phyloP scores from a whole-genome alignment of 2,113 vertebrate species.

The Archilochus colubris region DNA sequence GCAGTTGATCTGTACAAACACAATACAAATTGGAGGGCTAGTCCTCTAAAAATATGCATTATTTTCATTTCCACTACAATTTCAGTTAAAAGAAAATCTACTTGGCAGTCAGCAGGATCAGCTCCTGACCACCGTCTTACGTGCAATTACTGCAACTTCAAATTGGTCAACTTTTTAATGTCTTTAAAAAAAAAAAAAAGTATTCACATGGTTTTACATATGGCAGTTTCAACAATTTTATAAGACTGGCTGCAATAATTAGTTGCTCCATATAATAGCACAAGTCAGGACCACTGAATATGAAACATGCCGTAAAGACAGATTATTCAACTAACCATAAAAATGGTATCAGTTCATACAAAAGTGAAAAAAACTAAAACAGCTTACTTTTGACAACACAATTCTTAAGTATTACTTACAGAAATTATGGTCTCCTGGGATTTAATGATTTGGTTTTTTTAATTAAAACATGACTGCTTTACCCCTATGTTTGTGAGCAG shows the following conservation, averaged over 20 bases:
- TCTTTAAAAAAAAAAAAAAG: not conserved
- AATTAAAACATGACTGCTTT: not conserved
- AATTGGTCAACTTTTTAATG: not conserved
- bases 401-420: not conserved
- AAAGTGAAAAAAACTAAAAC: not conserved
- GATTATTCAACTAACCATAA: not conserved
- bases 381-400: not conserved
- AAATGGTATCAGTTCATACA: not conserved
- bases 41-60: not conserved
- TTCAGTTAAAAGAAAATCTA: not conserved
- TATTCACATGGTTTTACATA: not conserved
- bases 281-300: not conserved
- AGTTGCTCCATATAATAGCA: not conserved
- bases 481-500: not conserved
- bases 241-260: not conserved
- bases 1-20: not conserved
- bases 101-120: not conserved
- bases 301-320: not conserved
- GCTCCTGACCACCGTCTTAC: not conserved
- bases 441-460: not conserved
- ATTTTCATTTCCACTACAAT: not conserved
- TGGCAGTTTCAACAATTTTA: not conserved
- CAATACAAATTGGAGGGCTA: not conserved
- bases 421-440: not conserved
- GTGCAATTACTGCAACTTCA: not conserved